phyloP scores from a whole-genome alignment of 2,888 invertebrate species.

The Proisotoma minuta region DNA sequence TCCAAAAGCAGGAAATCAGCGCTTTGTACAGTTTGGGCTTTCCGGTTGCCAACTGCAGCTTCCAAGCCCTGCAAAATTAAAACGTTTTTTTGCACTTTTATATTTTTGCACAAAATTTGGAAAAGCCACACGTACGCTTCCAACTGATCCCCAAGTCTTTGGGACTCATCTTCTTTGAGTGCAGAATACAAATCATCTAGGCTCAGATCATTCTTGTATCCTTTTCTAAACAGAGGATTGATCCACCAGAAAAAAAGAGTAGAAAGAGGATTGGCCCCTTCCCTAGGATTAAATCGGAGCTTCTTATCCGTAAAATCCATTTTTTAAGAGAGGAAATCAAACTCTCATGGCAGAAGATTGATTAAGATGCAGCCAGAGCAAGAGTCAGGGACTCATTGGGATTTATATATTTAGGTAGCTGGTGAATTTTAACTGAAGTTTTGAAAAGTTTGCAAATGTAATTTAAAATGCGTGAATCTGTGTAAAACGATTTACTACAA shows the following conservation, averaged over 20 bases:
- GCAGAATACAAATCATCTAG: constrained; percentile 70
- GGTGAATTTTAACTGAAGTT: too few species aligned
- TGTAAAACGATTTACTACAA: too few species aligned
- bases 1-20: constrained; percentile 52
- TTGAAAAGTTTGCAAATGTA: too few species aligned
- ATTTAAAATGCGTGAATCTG: too few species aligned
- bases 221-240: constrained; percentile 68
- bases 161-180: constrained; percentile 64
- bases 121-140: background rate
- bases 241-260: constrained; percentile 70
- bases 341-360: background rate
- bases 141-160: constrained; percentile 62
- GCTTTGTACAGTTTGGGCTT: constrained; percentile 55
- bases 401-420: too few species aligned
- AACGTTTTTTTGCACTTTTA: background rate
- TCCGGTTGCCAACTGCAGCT: constrained; percentile 55
- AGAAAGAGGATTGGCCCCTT: constrained; percentile 59
- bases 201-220: constrained; percentile 66
- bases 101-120: background rate
- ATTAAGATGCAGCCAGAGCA: too few species aligned
- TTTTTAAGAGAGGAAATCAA: background rate
- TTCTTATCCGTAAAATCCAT: constrained; percentile 51
- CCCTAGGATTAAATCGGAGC: constrained; percentile 59
- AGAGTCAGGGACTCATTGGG: too few species aligned
- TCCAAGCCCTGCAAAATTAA: constrained; percentile 28